Conservation (phyloP, 2,888 invertebrate species). For the Drosophila diplacantha region DNA sequence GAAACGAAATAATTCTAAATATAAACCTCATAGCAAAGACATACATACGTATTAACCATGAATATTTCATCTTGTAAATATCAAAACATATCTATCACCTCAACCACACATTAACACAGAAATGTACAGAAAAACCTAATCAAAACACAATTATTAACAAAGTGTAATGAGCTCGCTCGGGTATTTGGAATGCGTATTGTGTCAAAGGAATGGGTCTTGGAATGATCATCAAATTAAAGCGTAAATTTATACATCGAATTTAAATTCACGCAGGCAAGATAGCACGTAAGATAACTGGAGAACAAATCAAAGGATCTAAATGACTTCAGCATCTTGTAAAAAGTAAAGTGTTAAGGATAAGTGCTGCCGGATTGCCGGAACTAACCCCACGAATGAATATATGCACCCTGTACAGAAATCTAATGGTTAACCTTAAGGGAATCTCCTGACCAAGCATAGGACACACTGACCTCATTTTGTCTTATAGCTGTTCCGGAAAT, state of each 20-base stretch:
- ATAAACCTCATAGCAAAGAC: slow-evolving; percentile 13
- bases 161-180: slow-evolving; percentile 28
- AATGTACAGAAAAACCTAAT: slow-evolving; percentile 27
- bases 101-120: slow-evolving; percentile 3
- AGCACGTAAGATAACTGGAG: neutral
- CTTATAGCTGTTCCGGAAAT: slow-evolving; percentile 83
- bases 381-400: slow-evolving; percentile 20
- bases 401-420: slow-evolving; percentile 32
- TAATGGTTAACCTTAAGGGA: neutral
- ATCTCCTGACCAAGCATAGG: neutral
- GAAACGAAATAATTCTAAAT: slow-evolving; percentile 29
- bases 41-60: slow-evolving; percentile 20
- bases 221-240: slow-evolving; percentile 9
- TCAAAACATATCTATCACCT: slow-evolving; percentile 5
- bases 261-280: slow-evolving; percentile 12
- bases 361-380: slow-evolving; percentile 15
- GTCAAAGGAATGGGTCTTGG: slow-evolving; percentile 3
- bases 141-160: slow-evolving; percentile 18
- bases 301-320: neutral
- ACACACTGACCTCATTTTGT: neutral
- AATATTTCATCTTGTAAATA: slow-evolving; percentile 29
- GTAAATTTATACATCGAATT: slow-evolving; percentile 13
- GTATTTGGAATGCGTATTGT: slow-evolving; percentile 11
- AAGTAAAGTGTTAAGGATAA: slow-evolving; percentile 23
- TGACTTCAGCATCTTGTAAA: slow-evolving; percentile 19